Evolutionary conservation across 2,888 invertebrate genomes (phyloP), one percentile per base, ranked within the genome.

Genomic region (Buathra laborator): DNA sequence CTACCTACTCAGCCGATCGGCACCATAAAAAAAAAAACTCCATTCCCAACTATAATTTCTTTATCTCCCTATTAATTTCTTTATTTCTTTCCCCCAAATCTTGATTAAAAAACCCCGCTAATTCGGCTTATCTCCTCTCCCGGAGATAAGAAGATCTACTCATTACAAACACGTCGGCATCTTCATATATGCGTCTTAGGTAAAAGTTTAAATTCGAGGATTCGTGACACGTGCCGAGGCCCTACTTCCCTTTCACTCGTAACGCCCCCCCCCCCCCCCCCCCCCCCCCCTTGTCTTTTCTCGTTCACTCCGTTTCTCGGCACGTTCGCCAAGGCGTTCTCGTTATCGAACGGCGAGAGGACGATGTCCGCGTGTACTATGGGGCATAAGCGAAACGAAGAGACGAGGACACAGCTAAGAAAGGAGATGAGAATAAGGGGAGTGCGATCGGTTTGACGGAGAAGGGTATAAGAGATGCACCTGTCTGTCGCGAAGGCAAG

Each of bases 401-500:
- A 29, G 62, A 81, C 67, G 67, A 81, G 74, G 83, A 85, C 66
- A 59, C 75, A 74, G 82, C 80, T 81, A 84, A 81, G 81, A 83
- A 83, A 81, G 62, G 82, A 81, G 85, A 72, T 32, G 70, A 81
- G 24, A 68, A 44, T 51, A 77, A 72, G 62, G 76, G 71, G 59
- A 79, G 84, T 71, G 4, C 75, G 64, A 85, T 80, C 32, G 70
- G 83, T 72, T 67, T 53, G 81, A 81, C 77, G 24, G 85, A 86
- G 85, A 84, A 62, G 53, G 68, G 70, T 74, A 43, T 68, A 72
- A 37, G 86, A 87, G 87, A 88, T 89, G 91, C 91, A 91, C 91
- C 91, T 91, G 91, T 91, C 91, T 87, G 91, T 89, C 90, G 89
- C 89, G 87, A 88, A 86, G 89, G 91, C 91, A 90, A 90, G 91